These are phyloP conservation scores for Aphodius sticticus DNA, from an alignment of 2,888 invertebrate genomes.

Conservation along the genomic window DNA sequence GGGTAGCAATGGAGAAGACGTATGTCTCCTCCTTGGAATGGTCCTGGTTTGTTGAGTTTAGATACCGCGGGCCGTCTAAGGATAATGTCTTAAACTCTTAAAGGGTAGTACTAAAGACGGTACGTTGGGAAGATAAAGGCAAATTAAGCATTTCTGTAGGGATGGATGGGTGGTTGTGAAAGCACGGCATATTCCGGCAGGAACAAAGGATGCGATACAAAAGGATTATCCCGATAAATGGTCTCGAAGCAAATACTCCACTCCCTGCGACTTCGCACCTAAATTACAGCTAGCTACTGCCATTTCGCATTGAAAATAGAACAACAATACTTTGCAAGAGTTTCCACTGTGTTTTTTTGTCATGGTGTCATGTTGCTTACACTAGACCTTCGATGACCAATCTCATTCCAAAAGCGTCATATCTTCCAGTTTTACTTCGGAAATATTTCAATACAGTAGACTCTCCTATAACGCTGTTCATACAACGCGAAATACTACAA, in stretches of 20 bases:
- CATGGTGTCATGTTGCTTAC: too few relatives aligned
- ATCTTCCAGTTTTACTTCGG: too few relatives aligned
- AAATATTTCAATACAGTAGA: too few relatives aligned
- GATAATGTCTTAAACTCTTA: not conserved
- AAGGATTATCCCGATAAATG: conserved; percentile 34
- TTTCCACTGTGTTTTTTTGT: too few relatives aligned
- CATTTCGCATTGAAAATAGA: too few relatives aligned
- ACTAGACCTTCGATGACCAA: too few relatives aligned
- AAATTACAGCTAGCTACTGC: not conserved
- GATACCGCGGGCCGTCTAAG: not conserved
- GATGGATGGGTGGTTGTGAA: not conserved
- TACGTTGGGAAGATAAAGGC: not conserved
- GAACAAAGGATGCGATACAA: conserved; percentile 35
- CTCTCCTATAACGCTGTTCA: too few relatives aligned
- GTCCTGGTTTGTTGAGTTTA: not conserved
- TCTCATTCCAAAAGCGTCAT: too few relatives aligned
- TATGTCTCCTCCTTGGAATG: not conserved
- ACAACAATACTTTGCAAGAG: too few relatives aligned
- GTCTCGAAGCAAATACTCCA: not conserved
- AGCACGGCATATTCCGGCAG: conserved; percentile 22
- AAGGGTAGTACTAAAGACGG: not conserved
- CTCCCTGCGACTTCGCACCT: not conserved
- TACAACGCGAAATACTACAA: too few relatives aligned
- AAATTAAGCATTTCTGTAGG: not conserved
- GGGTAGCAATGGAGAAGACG: not conserved